phyloP scores from a whole-genome alignment of 2,888 invertebrate species.

The Villa cingulata region DNA sequence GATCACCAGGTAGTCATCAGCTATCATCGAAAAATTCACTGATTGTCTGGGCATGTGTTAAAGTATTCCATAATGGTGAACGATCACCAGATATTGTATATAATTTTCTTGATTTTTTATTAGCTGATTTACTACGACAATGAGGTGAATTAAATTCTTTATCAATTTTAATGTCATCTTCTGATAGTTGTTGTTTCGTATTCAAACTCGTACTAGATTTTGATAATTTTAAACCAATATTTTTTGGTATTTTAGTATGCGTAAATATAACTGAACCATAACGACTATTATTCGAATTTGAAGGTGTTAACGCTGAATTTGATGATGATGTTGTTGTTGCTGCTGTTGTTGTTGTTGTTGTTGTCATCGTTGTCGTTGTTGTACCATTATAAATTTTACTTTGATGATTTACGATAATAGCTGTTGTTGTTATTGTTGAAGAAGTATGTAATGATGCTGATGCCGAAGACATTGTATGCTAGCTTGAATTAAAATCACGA shows the following conservation, averaged over 20 bases:
- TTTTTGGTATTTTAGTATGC: background rate
- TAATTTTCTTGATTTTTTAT: constrained; percentile 7
- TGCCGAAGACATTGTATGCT: constrained; percentile 8
- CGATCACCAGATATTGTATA: constrained; percentile 42
- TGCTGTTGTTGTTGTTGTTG: background rate
- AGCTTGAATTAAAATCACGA: constrained; percentile 29
- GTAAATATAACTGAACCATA: constrained; percentile 1
- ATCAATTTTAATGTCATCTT: background rate
- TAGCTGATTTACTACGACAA: constrained; percentile 7
- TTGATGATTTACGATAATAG: constrained; percentile 9
- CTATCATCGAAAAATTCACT: constrained; percentile 25
- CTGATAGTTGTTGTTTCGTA: constrained; percentile 10
- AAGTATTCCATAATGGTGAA: constrained; percentile 68
- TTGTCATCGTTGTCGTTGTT: background rate
- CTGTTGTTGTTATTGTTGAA: constrained; percentile 10
- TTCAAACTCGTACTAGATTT: constrained; percentile 4
- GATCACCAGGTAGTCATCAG: background rate
- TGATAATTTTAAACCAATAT: background rate
- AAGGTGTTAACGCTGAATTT: background rate
- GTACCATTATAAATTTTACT: background rate
- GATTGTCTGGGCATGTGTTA: constrained; percentile 55
- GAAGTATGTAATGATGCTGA: background rate
- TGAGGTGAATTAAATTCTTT: constrained; percentile 11
- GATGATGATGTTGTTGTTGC: background rate
- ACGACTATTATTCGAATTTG: background rate